A percentile compares a stretch with the other conserved stretches of the same genome.
Conservation (phyloP, 2,888 invertebrate species). For the Lepidocyrtinus sp. region DNA sequence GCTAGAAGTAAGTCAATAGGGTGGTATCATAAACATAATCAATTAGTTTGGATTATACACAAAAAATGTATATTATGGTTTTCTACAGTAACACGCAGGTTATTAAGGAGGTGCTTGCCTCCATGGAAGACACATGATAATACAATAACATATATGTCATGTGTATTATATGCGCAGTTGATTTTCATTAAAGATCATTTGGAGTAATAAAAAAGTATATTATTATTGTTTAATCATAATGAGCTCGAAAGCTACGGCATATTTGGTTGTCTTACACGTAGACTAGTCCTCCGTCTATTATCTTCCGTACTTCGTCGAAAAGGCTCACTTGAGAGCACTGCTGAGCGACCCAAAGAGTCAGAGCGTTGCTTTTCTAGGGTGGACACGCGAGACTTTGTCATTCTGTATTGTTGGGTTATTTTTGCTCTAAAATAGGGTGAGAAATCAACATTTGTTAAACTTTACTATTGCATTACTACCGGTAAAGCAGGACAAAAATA, state of each 20-base stretch:
- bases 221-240: neutral
- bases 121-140: slow-evolving; percentile 4
- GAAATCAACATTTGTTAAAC: slow-evolving; percentile 4
- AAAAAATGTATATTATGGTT: no score
- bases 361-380: slow-evolving; percentile 67
- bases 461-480: no score
- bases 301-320: slow-evolving; percentile 69
- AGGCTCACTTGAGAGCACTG: slow-evolving; percentile 63
- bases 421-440: slow-evolving; percentile 62
- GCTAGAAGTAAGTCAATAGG: slow-evolving; percentile 20
- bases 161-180: slow-evolving; percentile 6
- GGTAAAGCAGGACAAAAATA: no score
- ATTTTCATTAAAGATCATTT: neutral
- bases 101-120: no score
- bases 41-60: neutral
- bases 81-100: no score
- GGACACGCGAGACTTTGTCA: slow-evolving; percentile 67
- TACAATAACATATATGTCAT: neutral
- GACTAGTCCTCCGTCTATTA: slow-evolving; percentile 75
- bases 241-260: slow-evolving; percentile 58
- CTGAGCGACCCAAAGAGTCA: slow-evolving; percentile 66
- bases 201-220: neutral
- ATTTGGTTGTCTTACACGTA: slow-evolving; percentile 75
- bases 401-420: slow-evolving; percentile 70
- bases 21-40: slow-evolving; percentile 10